A percentile compares a stretch with the other conserved stretches of the same genome.
These are phyloP conservation scores for Dicerorhinus sumatrensis DNA, from an alignment of 2,113 vertebrate genomes.

Conservation along the genomic window DNA sequence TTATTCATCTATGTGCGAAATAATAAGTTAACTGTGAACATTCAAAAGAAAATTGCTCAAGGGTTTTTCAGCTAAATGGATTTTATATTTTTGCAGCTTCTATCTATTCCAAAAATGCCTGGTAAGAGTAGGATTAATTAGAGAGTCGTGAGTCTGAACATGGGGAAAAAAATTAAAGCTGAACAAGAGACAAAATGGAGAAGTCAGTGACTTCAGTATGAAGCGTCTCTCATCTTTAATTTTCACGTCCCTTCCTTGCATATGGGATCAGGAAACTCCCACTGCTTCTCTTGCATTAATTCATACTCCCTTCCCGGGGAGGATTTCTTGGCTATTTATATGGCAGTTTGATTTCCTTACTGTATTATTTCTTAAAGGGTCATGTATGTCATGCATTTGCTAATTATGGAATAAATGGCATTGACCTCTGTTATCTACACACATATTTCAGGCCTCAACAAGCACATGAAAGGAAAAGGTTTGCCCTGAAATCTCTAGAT, in stretches of 20 bases:
- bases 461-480: fast-evolving
- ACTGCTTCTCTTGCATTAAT: fast-evolving
- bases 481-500: fast-evolving
- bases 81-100: neutral
- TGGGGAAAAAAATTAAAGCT: fast-evolving
- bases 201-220: fast-evolving
- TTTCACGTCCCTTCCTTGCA: fast-evolving
- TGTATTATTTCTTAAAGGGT: neutral
- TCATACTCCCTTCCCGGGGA: neutral
- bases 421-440: too few relatives aligned
- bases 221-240: fast-evolving
- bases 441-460: neutral
- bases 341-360: fast-evolving
- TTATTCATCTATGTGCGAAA: neutral
- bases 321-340: fast-evolving
- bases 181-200: fast-evolving
- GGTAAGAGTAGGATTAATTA: fast-evolving
- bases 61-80: neutral
- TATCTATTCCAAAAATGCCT: fast-evolving
- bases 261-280: fast-evolving
- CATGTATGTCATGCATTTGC: fast-evolving
- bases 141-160: neutral
- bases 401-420: fast-evolving
- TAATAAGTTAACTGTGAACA: neutral
- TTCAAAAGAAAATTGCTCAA: neutral